Evolutionary conservation across 2,888 invertebrate genomes (phyloP), one percentile per base, ranked within the genome.

Genomic region (Amphimallon solstitiale): DNA sequence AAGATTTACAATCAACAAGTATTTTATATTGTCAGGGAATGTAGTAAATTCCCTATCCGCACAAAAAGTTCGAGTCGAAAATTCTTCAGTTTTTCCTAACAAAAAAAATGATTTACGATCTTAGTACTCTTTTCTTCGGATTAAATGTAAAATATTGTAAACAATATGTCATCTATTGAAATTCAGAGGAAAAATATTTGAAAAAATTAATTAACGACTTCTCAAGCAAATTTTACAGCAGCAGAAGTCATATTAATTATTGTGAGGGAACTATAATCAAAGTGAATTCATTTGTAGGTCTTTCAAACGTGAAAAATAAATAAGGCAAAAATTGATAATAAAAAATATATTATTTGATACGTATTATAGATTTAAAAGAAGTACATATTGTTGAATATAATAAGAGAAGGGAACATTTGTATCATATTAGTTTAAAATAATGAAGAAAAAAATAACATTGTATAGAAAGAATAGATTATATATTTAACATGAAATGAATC

Each of bases 341-440:
- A 60, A 46, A 43, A 60, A 51, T 51, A 56, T 67, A 71, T 68
- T 68, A 78, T 79, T 79, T 79, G 77, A 80, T 79, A 80, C 78
- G 75, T 79, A 80, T 80, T 54, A 54, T 59, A 59, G 56, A 59
- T 59, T 59, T 45, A 29, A 59, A 56, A 40, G 34, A 59, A 67
- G 45, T 63, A 80, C 79, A 80, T 80, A 80, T 81, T 80, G 80
- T 80, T 81, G 78, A 74, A 78, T 76, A 77, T 45, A 60, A 37
- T 37, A 76, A 77, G 74, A 78, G 70, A 62, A 45, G 81, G 81
- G 81, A 81, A 79, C 81, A 82, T 79, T 80, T 80, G 80, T 81
- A 82, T 78, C 77, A 79, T 79, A 77, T 72, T 71, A 67, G 67
- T 67, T 68, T 64, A 54, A 67, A 70, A 67, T 63, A 67, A 67